Evolutionary conservation across 2,888 invertebrate species (phyloP), one percentile per base, ranked within the genome.

Genomic region (Callosobruchus maculatus): DNA sequence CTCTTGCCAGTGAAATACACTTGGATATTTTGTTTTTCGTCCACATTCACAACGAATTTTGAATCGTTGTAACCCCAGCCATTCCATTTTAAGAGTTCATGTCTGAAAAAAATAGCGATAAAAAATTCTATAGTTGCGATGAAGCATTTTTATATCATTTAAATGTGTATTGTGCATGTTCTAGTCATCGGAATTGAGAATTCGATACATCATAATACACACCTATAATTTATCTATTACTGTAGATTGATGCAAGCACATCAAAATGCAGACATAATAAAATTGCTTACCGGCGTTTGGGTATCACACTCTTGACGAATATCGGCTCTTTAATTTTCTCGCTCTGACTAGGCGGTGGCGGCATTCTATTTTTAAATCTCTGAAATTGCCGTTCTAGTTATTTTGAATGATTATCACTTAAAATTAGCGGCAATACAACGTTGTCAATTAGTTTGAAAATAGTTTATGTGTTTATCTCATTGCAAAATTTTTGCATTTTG

Each of bases 1-100:
- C 96, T 93, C 84, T 93, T 90, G 70, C 98, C 98, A 0, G 93
- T 94, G 85, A 99, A 98, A 77, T 90, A 90, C 71, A 95, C 90
- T n/a, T 91, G 87, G 18, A 49, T 49, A 49, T 49, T 49, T 1
- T 72, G 68, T 76, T 92, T 87, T 3, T 89, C 88, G n/a, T 71
- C 71, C 73, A 77, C 92, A 88, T 80, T 92, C 90, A 5, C 94
- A 72, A 90, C 87, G 87, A 99, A 99, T 87, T 92, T 91, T 0
- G 98, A 96, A 87, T 99, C 98, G 79, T 94, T 95, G 89, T 98
- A 99, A n/a, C 99, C 99, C 99, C 99, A 99, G 22, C 99, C 99
- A 88, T 98, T 97, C 99, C 99, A 99, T 89, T 97, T 98, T 72
- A 99, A 88, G 66, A 96, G 87, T 73, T 97, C 94, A 88, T 97